Percentiles rank a stretch among this genome's conserved stretches.
phyloP scores from a whole-genome alignment of 2,797 vertebrate species.

The Neosilurus hyrtlii region DNA sequence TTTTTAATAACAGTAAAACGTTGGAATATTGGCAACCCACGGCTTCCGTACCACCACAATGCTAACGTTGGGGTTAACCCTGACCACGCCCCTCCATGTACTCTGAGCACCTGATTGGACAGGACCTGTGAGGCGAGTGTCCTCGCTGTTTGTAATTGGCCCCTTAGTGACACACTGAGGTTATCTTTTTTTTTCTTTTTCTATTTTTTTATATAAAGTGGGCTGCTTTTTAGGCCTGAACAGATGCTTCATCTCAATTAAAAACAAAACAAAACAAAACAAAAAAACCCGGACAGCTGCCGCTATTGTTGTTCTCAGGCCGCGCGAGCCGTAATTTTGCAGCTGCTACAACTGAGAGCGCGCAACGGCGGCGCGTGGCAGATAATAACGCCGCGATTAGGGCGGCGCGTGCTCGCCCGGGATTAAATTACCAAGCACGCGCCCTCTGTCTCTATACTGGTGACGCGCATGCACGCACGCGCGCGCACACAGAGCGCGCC shows the following conservation, averaged over 20 bases:
- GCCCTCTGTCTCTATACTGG: slow-evolving; percentile 14
- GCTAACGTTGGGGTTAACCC: background rate
- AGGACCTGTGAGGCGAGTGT: background rate
- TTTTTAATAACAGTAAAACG: too few relatives aligned
- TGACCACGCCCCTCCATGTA: background rate
- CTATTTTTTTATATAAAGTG: slow-evolving; percentile 31
- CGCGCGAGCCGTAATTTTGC: slow-evolving; percentile 73
- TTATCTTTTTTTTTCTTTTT: background rate
- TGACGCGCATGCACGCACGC: background rate
- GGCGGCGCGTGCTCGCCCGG: slow-evolving; percentile 72
- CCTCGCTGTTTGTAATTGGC: background rate
- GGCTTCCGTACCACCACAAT: background rate
- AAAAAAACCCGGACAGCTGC: slow-evolving; percentile 72
- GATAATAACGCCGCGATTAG: slow-evolving; percentile 80
- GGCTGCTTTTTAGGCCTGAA: slow-evolving; percentile 70
- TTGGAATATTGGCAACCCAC: background rate
- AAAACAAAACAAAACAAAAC: slow-evolving; percentile 43
- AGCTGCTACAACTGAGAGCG: slow-evolving; percentile 81
- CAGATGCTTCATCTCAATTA: slow-evolving; percentile 80
- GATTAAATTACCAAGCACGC: slow-evolving; percentile 73
- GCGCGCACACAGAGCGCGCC: background rate
- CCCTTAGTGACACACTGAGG: background rate
- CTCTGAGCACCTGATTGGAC: background rate
- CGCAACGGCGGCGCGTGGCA: slow-evolving; percentile 75
- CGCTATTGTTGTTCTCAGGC: slow-evolving; percentile 79